Base-by-base conservation (phyloP, 2,797 vertebrate genomes). In the Sebastiscus tertius region DNA sequence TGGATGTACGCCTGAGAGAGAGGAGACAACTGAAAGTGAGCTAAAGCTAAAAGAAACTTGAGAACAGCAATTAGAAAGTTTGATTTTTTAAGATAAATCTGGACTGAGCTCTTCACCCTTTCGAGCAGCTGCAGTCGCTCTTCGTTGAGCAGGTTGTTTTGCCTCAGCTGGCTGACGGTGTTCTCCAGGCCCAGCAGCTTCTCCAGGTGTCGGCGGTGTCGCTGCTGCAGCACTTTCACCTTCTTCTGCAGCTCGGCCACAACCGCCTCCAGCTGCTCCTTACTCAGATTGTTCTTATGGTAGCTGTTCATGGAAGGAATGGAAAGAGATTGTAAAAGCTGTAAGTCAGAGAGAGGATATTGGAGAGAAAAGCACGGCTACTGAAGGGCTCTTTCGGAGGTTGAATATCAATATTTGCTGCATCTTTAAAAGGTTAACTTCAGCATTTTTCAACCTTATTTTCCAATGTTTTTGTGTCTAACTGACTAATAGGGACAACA, bases 221-320 rank as follows among this genome's bases (percentile, higher is more conserved):
- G 84, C 90, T 94, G 94, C 93, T 97, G 96, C 49, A 97, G 93
- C n/a, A 95, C 90, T 34, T 87, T 94, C 60, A 97, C 96, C 60
- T 95, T 96, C 55, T 89, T 94, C 91, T 96, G 96, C 29, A 96
- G 92, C 29, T 92, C 93, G 0, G 83, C 18, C 33, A 95, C 95
- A 0, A 94, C 89, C 0, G 88, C 87, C 20, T 95, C 94, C 80
- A 97, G 91, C 81, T 96, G 94, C 62, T 94, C 90, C 12, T 94
- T 94, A 10, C 93, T 95, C 87, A 95, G n/a, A 14, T 89, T 94
- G 82, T 84, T 94, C 76, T 90, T 93, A 70, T 96, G 92, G 88
- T 96, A 96, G 77, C 95, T 96, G 89, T 8, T 22, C 2, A 24
- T 1, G 58, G 2, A 27, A 39, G 6, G 31, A 24, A 26, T 3